Evolutionary conservation across 2,888 invertebrate genomes (phyloP).

Genomic region (Philereme vetulata): DNA sequence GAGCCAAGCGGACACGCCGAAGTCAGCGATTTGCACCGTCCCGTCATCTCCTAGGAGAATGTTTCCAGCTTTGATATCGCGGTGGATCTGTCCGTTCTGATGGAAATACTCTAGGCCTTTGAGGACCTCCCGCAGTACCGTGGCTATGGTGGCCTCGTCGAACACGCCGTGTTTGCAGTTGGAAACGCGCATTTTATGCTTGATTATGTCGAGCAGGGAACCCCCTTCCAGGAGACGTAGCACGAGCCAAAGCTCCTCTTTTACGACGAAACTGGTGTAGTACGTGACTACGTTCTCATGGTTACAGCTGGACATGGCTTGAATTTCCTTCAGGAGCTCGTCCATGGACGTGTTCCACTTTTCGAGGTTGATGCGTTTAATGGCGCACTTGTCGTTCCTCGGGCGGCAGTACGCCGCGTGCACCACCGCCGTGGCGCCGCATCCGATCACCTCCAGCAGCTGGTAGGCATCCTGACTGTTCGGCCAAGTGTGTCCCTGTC

Average conservation of each 20-base stretch:
- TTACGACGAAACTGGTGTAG: slow-evolving; percentile 99
- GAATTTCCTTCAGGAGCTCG: slow-evolving; percentile 95
- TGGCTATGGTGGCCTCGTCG: slow-evolving; percentile 99
- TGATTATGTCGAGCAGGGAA: slow-evolving; percentile 95
- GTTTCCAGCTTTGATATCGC: slow-evolving; percentile 86
- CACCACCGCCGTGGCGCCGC: slow-evolving; percentile 99
- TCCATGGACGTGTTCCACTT: slow-evolving; percentile 99
- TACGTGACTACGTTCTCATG: slow-evolving; percentile 99
- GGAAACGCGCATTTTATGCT: slow-evolving; percentile 95
- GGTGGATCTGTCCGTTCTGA: slow-evolving; percentile 97
- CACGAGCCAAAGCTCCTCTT: slow-evolving; percentile 99
- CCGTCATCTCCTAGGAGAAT: slow-evolving; percentile 99
- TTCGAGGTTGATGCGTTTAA: slow-evolving; percentile 99
- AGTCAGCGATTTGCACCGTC: slow-evolving; percentile 99
- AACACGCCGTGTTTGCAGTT: slow-evolving; percentile 98
- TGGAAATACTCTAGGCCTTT: slow-evolving; percentile 99
- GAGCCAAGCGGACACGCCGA: slow-evolving; percentile 99
- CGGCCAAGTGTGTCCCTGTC: slow-evolving; percentile 88
- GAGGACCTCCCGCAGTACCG: slow-evolving; percentile 97
- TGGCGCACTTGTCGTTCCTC: slow-evolving; percentile 98
- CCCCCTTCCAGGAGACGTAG: slow-evolving; percentile 97
- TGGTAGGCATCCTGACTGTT: slow-evolving; percentile 98
- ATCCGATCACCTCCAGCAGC: slow-evolving; percentile 96
- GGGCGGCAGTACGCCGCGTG: slow-evolving; percentile 97
- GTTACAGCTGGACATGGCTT: slow-evolving; percentile 99